phyloP scores from a whole-genome alignment of 2,113 vertebrate species.

The Cryptoleucopteryx plumbea region DNA sequence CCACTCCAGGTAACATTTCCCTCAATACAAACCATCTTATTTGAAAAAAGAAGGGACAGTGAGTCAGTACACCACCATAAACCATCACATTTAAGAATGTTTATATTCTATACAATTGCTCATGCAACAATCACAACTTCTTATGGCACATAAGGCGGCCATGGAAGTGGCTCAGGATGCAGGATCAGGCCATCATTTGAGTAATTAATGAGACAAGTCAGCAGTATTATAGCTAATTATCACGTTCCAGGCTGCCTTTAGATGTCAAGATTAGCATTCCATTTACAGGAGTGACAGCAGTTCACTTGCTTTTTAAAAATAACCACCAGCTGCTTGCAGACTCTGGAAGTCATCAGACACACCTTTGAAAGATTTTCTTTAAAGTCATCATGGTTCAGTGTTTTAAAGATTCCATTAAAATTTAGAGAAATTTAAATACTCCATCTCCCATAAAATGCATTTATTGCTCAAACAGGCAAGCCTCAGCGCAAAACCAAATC shows the following conservation, averaged over 20 bases:
- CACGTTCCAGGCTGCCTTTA: background rate
- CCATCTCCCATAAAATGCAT: background rate
- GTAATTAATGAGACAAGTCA: background rate
- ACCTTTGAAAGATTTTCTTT: background rate
- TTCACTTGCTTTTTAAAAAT: background rate
- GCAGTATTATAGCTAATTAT: background rate
- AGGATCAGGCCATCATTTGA: background rate
- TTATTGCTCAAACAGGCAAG: background rate
- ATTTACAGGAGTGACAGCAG: background rate
- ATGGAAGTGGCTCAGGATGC: background rate
- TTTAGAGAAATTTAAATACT: background rate
- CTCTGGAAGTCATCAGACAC: background rate
- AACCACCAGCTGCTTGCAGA: background rate
- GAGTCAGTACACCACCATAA: background rate
- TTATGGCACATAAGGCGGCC: rapidly evolving
- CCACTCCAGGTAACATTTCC: background rate
- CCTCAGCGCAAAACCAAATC: background rate
- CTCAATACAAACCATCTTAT: background rate
- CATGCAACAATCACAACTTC: background rate
- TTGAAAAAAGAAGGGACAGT: background rate
- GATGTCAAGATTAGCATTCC: background rate
- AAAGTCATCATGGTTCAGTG: background rate
- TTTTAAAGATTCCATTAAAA: background rate
- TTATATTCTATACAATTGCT: background rate
- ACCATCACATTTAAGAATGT: background rate